These are phyloP conservation scores for Calypte anna DNA, from an alignment of 2,113 vertebrate species.

Conservation along the genomic window DNA sequence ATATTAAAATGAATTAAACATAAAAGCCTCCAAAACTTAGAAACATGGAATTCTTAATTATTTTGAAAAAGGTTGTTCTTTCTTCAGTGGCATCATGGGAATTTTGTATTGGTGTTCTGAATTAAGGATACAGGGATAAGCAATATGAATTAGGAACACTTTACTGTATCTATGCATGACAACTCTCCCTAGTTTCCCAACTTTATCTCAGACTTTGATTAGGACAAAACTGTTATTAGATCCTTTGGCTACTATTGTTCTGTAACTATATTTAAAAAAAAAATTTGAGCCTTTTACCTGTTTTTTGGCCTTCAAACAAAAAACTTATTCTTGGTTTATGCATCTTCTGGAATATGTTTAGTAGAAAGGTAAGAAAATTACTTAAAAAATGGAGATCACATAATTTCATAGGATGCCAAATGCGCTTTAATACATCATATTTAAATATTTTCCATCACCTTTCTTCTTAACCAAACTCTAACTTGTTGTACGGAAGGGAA, in stretches of 20 bases:
- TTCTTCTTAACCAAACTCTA: neutral
- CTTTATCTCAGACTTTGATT: neutral
- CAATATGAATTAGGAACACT: neutral
- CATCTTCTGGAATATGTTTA: neutral
- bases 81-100: accelerated
- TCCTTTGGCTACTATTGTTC: neutral
- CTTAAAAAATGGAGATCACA: neutral
- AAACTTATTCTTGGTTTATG: neutral
- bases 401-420: neutral
- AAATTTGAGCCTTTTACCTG: neutral
- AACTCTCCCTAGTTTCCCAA: neutral
- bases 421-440: neutral
- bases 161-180: neutral
- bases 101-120: neutral
- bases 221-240: neutral
- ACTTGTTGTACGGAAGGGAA: neutral
- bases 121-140: neutral
- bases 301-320: neutral
- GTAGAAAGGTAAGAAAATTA: neutral
- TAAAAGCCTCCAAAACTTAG: neutral
- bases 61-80: neutral
- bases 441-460: neutral
- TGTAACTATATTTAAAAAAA: neutral
- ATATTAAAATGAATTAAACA: neutral
- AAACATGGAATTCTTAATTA: neutral